Percentiles rank a stretch among this genome's conserved stretches.
These are phyloP conservation scores for Lerista edwardsae DNA, from an alignment of 2,797 vertebrate species.

Conservation along the genomic window DNA sequence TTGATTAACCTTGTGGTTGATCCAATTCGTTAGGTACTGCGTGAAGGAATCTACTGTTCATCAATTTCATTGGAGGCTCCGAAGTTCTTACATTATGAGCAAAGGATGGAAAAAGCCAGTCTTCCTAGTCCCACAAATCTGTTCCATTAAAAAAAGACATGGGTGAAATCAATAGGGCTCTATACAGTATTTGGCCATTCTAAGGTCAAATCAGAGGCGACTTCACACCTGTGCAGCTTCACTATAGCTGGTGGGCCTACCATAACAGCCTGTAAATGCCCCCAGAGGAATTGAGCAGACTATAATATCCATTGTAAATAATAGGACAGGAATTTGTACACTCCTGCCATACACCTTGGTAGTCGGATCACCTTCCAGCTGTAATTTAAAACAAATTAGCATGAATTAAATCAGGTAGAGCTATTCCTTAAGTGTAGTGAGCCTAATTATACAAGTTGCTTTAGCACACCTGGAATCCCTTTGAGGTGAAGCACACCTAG, in stretches of 20 bases:
- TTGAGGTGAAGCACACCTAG: background rate
- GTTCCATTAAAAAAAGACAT: background rate
- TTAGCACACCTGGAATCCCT: slow-evolving; percentile 13
- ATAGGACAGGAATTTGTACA: background rate
- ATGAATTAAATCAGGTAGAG: background rate
- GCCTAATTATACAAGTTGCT: slow-evolving; percentile 9
- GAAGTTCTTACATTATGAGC: too few species aligned
- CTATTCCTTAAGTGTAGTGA: background rate
- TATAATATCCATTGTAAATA: background rate
- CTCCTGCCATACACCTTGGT: background rate
- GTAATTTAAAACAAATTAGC: slow-evolving; percentile 8
- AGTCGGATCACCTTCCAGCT: background rate
- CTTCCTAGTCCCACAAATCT: background rate
- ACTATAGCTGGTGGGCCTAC: background rate
- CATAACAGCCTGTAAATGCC: background rate
- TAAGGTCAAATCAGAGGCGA: background rate
- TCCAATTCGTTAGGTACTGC: too few species aligned
- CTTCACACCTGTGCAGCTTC: background rate
- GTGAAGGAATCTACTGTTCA: too few species aligned
- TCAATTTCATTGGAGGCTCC: too few species aligned
- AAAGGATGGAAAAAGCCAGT: background rate
- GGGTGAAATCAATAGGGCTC: background rate
- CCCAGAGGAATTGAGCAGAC: background rate
- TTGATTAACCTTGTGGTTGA: too few species aligned
- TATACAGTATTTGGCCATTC: too few species aligned